Percentiles rank a stretch among this genome's conserved stretches.
phyloP scores from a whole-genome alignment of 1,140 invertebrate species.

The Zaprionus nigranus region DNA sequence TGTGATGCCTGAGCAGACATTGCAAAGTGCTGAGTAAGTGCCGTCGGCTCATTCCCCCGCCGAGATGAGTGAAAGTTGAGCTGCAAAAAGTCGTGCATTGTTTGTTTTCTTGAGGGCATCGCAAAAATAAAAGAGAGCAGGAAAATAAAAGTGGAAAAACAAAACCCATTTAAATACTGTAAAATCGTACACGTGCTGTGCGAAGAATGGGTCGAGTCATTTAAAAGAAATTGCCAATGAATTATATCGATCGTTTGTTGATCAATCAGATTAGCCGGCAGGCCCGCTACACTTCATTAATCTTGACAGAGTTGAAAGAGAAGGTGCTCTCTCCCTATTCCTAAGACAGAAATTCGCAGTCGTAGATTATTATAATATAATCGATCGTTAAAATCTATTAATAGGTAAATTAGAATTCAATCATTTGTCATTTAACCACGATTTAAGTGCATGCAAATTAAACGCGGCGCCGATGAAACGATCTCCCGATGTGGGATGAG shows the following conservation, averaged over 20 bases:
- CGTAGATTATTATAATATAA: constrained; percentile 19
- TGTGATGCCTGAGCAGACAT: constrained; percentile 24
- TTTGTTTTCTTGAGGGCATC: constrained; percentile 28
- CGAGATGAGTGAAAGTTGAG: constrained; percentile 71
- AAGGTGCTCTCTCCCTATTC: neutral
- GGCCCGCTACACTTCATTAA: neutral
- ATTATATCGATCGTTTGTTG: constrained; percentile 25
- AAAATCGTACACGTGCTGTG: constrained; percentile 56
- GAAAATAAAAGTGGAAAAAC: constrained; percentile 22
- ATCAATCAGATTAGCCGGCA: constrained; percentile 42
- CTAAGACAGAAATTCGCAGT: constrained; percentile 8
- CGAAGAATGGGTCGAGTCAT: constrained; percentile 29
- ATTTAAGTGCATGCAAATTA: constrained; percentile 66
- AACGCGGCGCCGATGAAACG: constrained; percentile 60
- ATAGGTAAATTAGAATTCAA: constrained; percentile 68
- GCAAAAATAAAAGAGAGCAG: constrained; percentile 9
- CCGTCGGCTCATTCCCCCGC: constrained; percentile 34
- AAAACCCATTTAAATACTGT: constrained; percentile 30
- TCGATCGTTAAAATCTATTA: constrained; percentile 58
- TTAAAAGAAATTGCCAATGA: constrained; percentile 44
- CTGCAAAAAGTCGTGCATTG: constrained; percentile 72
- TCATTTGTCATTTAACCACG: constrained; percentile 69
- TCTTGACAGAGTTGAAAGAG: neutral
- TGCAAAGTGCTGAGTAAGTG: constrained; percentile 53
- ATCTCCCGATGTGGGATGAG: constrained; percentile 16